Base-by-base conservation (phyloP, 35 echinoderm and acorn worm species). In the Stichopus chloronotus region DNA sequence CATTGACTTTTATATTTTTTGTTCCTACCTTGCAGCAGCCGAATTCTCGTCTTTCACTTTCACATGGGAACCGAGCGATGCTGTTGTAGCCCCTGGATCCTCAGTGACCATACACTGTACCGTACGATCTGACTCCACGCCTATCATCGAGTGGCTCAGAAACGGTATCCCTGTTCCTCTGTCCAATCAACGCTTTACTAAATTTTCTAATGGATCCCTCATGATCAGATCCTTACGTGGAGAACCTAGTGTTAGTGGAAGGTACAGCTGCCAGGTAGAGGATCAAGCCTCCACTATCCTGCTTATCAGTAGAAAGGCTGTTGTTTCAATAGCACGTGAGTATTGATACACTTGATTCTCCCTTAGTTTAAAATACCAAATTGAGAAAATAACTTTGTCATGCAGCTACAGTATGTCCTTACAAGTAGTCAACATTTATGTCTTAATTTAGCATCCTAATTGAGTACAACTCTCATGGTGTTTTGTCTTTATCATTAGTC, bases 271-370 rank as follows among this genome's bases (percentile, higher is more conserved):
- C 52, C 61, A 69, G 8, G 60, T 55, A 13, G 43, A 22, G 12
- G 60, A 21, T 11, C 8, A 4, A 16, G 59, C 16, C 5, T 52
- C 6, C 6, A 71, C 5, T 4, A 71, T 19, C 8, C 20, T 74
- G 4, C 59, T 89, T 59, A 7, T 21, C 52, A 89, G 87, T 22
- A 89, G 60, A 74, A 20, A 59, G 60, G 87, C 87, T 11, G 16
- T 61, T 25, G 87, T 89, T 25, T 71, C 87, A 9, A 63, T 89
- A 89, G 87, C 60, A 71, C 55, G 87, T 89, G 65, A 89, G 87
- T 89, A 11, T 52, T 8, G 6, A 14, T 61, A 55, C 6, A 24
- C 4, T 78, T 78, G 1, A 20, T 78, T 23, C n/a, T 21, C 76
- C n/a, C 76, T 21, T 43, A 25, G 8, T 25, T 5, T 78, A 4